Evolutionary conservation across 1,140 invertebrate genomes (phyloP), one percentile per base, ranked within the genome.

Genomic region (Hestina assimilis): DNA sequence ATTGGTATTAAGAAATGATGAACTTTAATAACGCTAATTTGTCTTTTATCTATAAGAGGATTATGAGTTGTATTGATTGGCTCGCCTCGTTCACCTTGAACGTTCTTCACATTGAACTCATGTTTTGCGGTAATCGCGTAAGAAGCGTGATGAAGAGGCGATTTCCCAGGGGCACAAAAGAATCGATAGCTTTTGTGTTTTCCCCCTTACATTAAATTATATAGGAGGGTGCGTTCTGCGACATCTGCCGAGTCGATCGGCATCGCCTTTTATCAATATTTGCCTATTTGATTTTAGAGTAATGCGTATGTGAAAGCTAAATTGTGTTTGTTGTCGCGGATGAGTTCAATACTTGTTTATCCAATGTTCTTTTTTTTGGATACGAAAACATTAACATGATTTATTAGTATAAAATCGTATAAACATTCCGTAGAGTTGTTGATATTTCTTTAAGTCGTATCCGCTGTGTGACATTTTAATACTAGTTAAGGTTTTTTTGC

Each of bases 241-340:
- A 67, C 80, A 83, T 81, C 75, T 83, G 80, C 72, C 66, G 63
- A 67, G 55, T 69, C 65, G 70, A 71, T 78, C 63, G 66, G 68
- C 70, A 66, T 74, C 71, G 67, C 72, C 65, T 75, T 77, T 75
- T 79, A 72, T 79, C 75, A 79, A 83, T 83, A 79, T 83, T 83
- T 83, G 75, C 74, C 68, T 75, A 75, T 75, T 78, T 78, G 67
- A 79, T 74, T 57, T 45, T 68, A 51, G 59, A 71, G 51, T 66
- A 67, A 71, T 63, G 56, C 38, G 65, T 58, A 68, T 52, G 62
- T 50, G 42, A 55, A 55, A 56, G 50, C 46, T 14, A 65, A 64
- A 67, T 65, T 65, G 53, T 63, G 46, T 71, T 69, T 69, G 62
- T 50, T 54, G 55, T 63, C 55, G 43, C 28, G 55, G 24, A 53